These are phyloP conservation scores for Linepithema humile DNA, from an alignment of 1,140 invertebrate species.

Conservation along the genomic window DNA sequence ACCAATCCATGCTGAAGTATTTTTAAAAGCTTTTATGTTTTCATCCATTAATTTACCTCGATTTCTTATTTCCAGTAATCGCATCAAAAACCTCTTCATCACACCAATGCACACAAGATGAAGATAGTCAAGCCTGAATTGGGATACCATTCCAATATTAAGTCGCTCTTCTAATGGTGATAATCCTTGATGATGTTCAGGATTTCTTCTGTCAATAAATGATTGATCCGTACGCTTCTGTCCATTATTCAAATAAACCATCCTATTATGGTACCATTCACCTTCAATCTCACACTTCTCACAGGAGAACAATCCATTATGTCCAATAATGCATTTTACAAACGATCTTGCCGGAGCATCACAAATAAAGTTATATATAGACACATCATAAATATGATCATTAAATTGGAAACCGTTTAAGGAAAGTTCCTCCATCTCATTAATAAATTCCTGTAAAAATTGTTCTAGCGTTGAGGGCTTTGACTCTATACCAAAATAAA, in stretches of 20 bases:
- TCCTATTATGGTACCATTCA: constrained; percentile 15
- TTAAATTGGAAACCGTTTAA: not conserved
- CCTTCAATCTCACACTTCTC: constrained; percentile 5
- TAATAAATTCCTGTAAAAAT: not conserved
- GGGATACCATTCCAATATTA: not conserved
- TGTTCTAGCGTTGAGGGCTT: not conserved
- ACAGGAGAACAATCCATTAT: constrained; percentile 20
- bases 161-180: constrained; percentile 7
- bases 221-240: not conserved
- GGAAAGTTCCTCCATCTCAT: not conserved
- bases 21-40: constrained; percentile 10
- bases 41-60: not conserved
- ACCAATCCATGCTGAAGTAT: not conserved
- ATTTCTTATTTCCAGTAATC: constrained; percentile 10
- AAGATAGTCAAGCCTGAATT: constrained; percentile 7
- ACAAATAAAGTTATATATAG: constrained; percentile 26
- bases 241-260: constrained; percentile 15
- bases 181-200: constrained; percentile 6
- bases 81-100: constrained; percentile 6
- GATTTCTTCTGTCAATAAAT: constrained; percentile 26
- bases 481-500: not conserved
- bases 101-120: constrained; percentile 11
- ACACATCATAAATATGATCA: not conserved
- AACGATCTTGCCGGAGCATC: constrained; percentile 12
- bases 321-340: not conserved